Percentiles rank a stretch among this genome's conserved stretches.
phyloP scores from a whole-genome alignment of 2,888 invertebrate genomes.

The Physocephala rufipes region DNA sequence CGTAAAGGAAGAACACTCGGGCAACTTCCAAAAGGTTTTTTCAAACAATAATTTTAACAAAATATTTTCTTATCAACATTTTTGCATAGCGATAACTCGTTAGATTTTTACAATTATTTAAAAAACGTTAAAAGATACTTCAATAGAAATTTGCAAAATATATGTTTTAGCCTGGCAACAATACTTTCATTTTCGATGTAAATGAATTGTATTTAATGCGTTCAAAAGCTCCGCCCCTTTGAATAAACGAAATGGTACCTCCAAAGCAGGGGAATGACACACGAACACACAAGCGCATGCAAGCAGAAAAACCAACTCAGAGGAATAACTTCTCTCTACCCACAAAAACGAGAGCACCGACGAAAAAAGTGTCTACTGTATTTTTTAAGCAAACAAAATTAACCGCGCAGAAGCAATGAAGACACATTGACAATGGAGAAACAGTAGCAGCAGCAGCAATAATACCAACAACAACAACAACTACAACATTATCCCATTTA shows the following conservation, averaged over 20 bases:
- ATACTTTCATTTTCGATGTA: constrained; percentile 27
- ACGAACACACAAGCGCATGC: constrained; percentile 58
- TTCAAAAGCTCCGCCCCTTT: constrained; percentile 55
- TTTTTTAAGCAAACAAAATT: constrained; percentile 20
- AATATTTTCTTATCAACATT: too few relatives aligned
- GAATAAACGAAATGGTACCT: constrained; percentile 25
- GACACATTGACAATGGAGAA: constrained; percentile 33
- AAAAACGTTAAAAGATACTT: too few relatives aligned
- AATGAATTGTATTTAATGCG: constrained; percentile 40
- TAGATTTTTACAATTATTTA: too few relatives aligned
- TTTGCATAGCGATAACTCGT: too few relatives aligned
- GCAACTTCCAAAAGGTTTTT: too few relatives aligned
- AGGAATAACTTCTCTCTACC: background rate
- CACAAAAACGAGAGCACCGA: background rate
- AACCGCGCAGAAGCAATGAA: constrained; percentile 30
- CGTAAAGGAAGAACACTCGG: too few relatives aligned
- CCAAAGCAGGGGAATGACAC: constrained; percentile 36
- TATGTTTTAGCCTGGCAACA: constrained; percentile 33
- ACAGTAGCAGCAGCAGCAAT: constrained; percentile 41
- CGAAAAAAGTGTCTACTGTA: too few relatives aligned
- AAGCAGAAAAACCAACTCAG: background rate
- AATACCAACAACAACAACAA: constrained; percentile 25
- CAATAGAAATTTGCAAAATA: too few relatives aligned
- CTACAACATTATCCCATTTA: constrained; percentile 6
- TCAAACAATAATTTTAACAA: too few relatives aligned